Percentiles rank a stretch among this genome's conserved stretches.
Conservation (phyloP, 2,888 invertebrate species). For the Tridacna crocea region DNA sequence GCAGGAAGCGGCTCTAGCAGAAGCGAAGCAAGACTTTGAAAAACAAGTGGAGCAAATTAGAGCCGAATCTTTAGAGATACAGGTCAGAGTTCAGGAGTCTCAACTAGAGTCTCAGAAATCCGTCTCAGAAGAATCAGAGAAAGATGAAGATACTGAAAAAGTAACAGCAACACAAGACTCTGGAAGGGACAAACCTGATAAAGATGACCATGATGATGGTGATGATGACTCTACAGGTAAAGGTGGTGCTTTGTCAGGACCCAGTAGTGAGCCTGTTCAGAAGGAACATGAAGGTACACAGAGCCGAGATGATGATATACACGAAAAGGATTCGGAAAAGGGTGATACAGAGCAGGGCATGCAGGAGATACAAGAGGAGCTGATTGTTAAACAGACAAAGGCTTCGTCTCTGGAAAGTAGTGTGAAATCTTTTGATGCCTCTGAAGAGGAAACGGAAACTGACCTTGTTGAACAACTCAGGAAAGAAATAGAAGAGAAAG, state of each 20-base stretch:
- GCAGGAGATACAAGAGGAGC: slow-evolving; percentile 16
- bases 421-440: slow-evolving; percentile 14
- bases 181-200: slow-evolving; percentile 37
- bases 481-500: slow-evolving; percentile 52
- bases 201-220: slow-evolving; percentile 46
- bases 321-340: background rate
- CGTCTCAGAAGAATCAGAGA: slow-evolving; percentile 42
- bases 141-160: slow-evolving; percentile 44
- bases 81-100: background rate
- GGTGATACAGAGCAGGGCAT: background rate
- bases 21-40: slow-evolving; percentile 42
- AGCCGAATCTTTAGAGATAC: slow-evolving; percentile 25
- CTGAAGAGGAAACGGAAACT: slow-evolving; percentile 26
- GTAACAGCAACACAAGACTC: slow-evolving; percentile 28
- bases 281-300: slow-evolving; percentile 19
- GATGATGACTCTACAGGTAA: slow-evolving; percentile 38
- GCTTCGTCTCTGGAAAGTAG: slow-evolving; percentile 14
- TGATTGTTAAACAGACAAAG: slow-evolving; percentile 7
- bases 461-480: slow-evolving; percentile 37
- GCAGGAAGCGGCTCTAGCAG: slow-evolving; percentile 33
- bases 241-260: slow-evolving; percentile 35
- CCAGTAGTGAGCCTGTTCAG: slow-evolving; percentile 18
- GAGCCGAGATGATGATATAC: background rate
- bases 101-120: slow-evolving; percentile 24
- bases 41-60: slow-evolving; percentile 30